Evolutionary conservation across 2,113 vertebrate species (phyloP).

Genomic region (Megaptera novaeangliae): DNA sequence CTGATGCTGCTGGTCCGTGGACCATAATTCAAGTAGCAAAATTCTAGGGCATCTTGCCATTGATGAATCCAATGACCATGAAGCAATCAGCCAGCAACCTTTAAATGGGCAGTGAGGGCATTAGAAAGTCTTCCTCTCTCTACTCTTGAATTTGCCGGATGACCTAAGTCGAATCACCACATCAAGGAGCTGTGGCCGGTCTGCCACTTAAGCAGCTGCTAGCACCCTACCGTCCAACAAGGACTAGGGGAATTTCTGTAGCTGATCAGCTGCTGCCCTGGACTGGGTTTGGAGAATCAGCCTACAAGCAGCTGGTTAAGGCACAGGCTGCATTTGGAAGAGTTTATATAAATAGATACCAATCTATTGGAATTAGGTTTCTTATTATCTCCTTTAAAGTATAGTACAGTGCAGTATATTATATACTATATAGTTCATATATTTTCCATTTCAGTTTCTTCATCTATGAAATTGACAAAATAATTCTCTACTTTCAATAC

Average conservation of each 20-base stretch:
- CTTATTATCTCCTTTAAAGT: not conserved
- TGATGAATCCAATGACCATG: not conserved
- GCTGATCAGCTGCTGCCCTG: slow-evolving; percentile 37
- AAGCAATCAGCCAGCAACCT: not conserved
- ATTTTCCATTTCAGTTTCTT: not conserved
- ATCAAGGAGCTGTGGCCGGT: not conserved
- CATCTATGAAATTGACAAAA: not conserved
- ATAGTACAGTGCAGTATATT: not conserved
- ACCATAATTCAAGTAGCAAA: not conserved
- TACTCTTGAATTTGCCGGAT: not conserved
- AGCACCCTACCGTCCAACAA: not conserved
- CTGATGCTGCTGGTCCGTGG: not conserved
- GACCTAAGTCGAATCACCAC: not conserved
- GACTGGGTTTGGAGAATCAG: not conserved
- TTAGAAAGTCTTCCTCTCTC: not conserved
- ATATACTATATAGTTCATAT: not conserved
- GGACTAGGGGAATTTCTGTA: not conserved
- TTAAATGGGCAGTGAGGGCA: not conserved
- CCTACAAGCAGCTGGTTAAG: not conserved
- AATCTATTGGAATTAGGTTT: not conserved
- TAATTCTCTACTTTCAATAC: not conserved
- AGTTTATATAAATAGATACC: slow-evolving; percentile 21
- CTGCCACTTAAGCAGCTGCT: not conserved
- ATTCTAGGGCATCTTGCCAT: not conserved
- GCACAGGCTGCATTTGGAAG: not conserved